A percentile compares a stretch with the other conserved stretches of the same genome.
Evolutionary conservation across 1,140 invertebrate species (phyloP).

Genomic region (Drosophila suzukii): DNA sequence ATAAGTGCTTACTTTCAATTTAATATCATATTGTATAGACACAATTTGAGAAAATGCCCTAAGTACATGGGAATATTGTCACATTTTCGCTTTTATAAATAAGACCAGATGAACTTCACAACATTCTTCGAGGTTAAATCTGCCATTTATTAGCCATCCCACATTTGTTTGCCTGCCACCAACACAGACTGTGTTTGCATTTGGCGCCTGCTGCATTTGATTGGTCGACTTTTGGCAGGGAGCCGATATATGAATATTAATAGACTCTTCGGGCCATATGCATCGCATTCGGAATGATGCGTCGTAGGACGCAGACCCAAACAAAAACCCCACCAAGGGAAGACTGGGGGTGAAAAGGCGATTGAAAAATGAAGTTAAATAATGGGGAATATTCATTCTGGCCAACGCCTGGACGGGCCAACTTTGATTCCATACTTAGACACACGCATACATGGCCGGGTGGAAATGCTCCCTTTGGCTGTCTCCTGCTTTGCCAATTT

Average conservation of each 20-base stretch:
- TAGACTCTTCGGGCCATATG: conserved; percentile 46
- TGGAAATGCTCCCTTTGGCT: conserved; percentile 13
- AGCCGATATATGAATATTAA: conserved; percentile 78
- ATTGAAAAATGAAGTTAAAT: conserved; percentile 57
- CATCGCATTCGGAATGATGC: conserved; percentile 42
- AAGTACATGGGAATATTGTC: too few relatives aligned
- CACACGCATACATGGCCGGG: conserved; percentile 2
- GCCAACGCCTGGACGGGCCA: conserved; percentile 42
- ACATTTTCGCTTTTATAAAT: too few relatives aligned
- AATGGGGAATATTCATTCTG: conserved; percentile 80
- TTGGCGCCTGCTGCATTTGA: conserved; percentile 74
- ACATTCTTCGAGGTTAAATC: not conserved
- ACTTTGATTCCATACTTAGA: conserved; percentile 62
- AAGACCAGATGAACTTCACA: not conserved
- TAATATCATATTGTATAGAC: too few relatives aligned
- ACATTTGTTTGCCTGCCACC: conserved; percentile 16
- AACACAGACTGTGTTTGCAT: conserved; percentile 48
- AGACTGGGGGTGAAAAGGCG: conserved; percentile 7
- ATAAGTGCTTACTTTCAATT: too few relatives aligned
- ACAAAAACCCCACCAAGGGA: not conserved
- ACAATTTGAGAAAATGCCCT: too few relatives aligned
- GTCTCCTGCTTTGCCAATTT: conserved; percentile 77
- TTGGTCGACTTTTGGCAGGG: conserved; percentile 64
- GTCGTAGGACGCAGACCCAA: conserved; percentile 3
- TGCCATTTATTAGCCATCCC: conserved; percentile 3